Base-by-base conservation (phyloP, 2,113 vertebrate species). In the Rhinoptilus africanus region DNA sequence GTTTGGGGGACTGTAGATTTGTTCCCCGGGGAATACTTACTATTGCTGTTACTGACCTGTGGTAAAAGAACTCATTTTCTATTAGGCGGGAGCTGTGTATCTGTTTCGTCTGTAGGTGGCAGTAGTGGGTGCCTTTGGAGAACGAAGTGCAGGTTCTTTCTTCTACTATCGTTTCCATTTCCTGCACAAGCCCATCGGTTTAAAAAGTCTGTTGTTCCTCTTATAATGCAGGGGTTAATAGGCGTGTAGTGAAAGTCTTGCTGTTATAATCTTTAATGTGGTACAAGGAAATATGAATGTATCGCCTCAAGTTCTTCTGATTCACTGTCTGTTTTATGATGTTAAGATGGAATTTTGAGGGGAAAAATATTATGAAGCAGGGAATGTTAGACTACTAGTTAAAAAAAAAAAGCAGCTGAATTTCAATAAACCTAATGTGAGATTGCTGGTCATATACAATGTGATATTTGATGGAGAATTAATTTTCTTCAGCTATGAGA, bases 81-180 rank as follows among this genome's bases (percentile, higher is more conserved):
- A 4, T 34, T 27, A 18, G 12, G 16, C 19, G 43, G 71, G 57
- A 41, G 43, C 35, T 92, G 66, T 51, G 59, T 77, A 28, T 34
- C 34, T 37, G 23, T 85, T 92, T 93, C 1, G 57, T 89, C 96
- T 85, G 48, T 80, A 96, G 97, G 57, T 96, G 97, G 96, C 86
- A 96, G 96, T 68, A 96, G 66, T 47, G 67, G 69, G 56, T 84
- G 35, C 27, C 48, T 92, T 68, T 92, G 85, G 62, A 72, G n/a
- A 74, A 4, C 1, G 1, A 88, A 62, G 16, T 9, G 9, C 48
- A 10, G 6, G 22, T 89, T 87, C 19, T n/a, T 45, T 48, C 15
- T 39, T 24, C 7, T 34, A 8, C 12, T 12, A 5, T 47, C 7
- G 6, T 32, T 17, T 67, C 34, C 1, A 17, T 76, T 53, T 57